These are phyloP conservation scores for Ganaspis sp. DNA, from an alignment of 1,140 invertebrate genomes.

Conservation along the genomic window DNA sequence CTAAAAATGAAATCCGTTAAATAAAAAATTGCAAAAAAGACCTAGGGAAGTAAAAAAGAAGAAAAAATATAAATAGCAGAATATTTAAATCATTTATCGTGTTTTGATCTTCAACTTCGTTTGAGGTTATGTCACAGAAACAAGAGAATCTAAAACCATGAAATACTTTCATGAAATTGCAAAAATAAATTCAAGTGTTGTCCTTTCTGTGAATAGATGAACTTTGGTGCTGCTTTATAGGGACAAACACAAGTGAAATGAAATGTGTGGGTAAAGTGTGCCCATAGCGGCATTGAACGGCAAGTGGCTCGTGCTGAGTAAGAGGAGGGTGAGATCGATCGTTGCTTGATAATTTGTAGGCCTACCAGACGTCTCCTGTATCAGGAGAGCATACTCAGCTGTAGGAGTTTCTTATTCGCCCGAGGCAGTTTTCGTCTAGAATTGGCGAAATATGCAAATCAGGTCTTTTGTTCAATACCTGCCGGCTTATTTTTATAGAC, in stretches of 20 bases:
- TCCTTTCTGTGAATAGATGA: too few relatives aligned
- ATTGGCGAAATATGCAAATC: slow-evolving; percentile 72
- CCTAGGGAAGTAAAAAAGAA: too few relatives aligned
- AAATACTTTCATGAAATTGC: too few relatives aligned
- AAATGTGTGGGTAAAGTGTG: background rate
- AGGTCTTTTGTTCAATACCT: slow-evolving; percentile 75
- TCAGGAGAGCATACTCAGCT: slow-evolving; percentile 63
- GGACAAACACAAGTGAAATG: background rate
- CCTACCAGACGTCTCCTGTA: slow-evolving; percentile 71
- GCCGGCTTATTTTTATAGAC: slow-evolving; percentile 73
- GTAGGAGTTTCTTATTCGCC: background rate
- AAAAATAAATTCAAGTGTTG: too few relatives aligned
- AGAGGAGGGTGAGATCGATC: slow-evolving; percentile 47
- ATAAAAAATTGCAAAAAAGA: too few relatives aligned
- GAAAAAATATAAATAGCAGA: too few relatives aligned
- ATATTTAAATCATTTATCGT: too few relatives aligned
- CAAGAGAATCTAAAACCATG: too few relatives aligned
- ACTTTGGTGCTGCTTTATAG: background rate
- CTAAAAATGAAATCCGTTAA: too few relatives aligned
- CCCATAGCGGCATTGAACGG: background rate
- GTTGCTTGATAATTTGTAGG: slow-evolving; percentile 71
- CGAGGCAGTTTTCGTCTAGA: slow-evolving; percentile 35
- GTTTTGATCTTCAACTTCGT: too few relatives aligned
- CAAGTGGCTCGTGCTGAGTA: background rate
- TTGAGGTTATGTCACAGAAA: too few relatives aligned